Evolutionary conservation across 1,140 invertebrate genomes (phyloP).

Genomic region (Camponotus pennsylvanicus): DNA sequence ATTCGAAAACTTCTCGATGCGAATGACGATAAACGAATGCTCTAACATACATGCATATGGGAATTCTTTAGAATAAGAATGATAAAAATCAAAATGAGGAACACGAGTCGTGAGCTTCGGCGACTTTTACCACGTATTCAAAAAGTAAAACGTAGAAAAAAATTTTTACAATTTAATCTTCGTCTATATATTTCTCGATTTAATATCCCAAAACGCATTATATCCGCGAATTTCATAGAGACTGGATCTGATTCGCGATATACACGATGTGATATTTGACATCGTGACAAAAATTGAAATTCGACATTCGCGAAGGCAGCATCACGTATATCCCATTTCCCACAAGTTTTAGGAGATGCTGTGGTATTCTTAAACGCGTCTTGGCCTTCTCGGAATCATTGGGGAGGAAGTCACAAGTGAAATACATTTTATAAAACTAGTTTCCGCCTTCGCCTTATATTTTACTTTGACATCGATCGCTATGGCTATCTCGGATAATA

Average conservation of each 20-base stretch:
- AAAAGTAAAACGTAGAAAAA: too few relatives aligned
- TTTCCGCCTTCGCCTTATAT: neutral
- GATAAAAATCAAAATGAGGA: conserved; percentile 3
- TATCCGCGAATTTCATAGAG: neutral
- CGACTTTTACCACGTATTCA: neutral
- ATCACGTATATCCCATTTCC: neutral
- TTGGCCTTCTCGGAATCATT: neutral
- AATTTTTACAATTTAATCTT: conserved; percentile 25
- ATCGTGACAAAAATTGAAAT: neutral
- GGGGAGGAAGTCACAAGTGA: neutral
- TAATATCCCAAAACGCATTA: neutral
- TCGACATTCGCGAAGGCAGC: neutral
- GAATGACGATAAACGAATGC: neutral
- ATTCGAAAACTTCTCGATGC: neutral
- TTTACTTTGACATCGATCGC: neutral
- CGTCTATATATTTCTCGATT: neutral
- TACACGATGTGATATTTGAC: neutral
- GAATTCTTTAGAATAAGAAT: neutral
- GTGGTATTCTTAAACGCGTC: neutral
- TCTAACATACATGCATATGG: neutral
- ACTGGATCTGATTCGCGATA: neutral
- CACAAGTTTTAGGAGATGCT: neutral
- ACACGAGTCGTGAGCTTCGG: neutral
- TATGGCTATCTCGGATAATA: neutral
- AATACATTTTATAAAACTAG: conserved; percentile 9